Evolutionary conservation across 2,113 vertebrate genomes (phyloP).

Genomic region (Dasyprocta punctata): DNA sequence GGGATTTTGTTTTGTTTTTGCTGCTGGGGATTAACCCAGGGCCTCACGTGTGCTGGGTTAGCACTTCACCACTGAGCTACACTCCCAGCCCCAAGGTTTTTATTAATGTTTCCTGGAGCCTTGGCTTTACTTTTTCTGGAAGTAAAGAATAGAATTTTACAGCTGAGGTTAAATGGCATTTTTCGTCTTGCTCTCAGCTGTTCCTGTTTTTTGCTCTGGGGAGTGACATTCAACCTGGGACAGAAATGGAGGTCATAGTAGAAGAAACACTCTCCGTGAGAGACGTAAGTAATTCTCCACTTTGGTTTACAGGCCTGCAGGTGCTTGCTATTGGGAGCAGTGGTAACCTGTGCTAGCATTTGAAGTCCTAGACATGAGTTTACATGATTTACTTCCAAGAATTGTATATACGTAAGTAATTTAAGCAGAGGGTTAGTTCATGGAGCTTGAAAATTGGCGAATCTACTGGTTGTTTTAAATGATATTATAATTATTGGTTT

Average conservation of each 20-base stretch:
- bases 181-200: slow-evolving; percentile 85
- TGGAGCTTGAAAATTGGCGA: background rate
- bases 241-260: slow-evolving; percentile 93
- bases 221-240: slow-evolving; percentile 83
- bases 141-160: slow-evolving; percentile 26
- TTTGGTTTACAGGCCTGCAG: background rate
- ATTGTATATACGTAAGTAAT: background rate
- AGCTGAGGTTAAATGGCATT: background rate
- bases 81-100: background rate
- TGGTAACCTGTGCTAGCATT: background rate
- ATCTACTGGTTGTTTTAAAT: background rate
- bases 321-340: background rate
- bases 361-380: background rate
- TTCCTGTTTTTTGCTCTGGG: slow-evolving; percentile 93
- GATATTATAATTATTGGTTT: background rate
- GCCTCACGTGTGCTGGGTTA: background rate
- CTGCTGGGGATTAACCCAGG: background rate
- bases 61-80: background rate
- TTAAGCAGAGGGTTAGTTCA: background rate
- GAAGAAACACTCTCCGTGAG: slow-evolving; percentile 90
- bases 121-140: background rate
- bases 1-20: background rate
- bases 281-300: slow-evolving; percentile 87
- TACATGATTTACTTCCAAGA: background rate
- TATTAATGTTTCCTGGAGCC: background rate